Evolutionary conservation across 2,888 invertebrate species (phyloP), one percentile per base, ranked within the genome.

Genomic region (Herminia tarsipennalis): DNA sequence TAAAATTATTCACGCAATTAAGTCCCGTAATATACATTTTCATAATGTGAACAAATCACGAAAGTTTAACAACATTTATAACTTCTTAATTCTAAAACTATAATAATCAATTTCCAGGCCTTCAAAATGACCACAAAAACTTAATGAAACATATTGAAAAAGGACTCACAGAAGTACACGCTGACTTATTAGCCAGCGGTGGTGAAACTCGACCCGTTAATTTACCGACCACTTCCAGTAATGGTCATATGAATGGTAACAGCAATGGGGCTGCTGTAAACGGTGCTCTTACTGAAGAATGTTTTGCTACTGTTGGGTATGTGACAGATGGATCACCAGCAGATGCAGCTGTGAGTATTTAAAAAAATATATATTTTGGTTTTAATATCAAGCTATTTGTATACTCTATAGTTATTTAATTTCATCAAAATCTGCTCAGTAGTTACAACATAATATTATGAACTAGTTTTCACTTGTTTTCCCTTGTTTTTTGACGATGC

Each of bases 41-140:
- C n/a, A n/a, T n/a, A n/a, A n/a, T n/a, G n/a, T n/a, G n/a, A n/a
- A n/a, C n/a, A n/a, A n/a, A n/a, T n/a, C n/a, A n/a, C n/a, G n/a
- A n/a, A n/a, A n/a, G n/a, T n/a, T n/a, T n/a, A n/a, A n/a, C n/a
- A n/a, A n/a, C n/a, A n/a, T n/a, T n/a, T n/a, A n/a, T n/a, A n/a
- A n/a, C n/a, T n/a, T n/a, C n/a, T n/a, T n/a, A n/a, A n/a, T n/a
- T n/a, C n/a, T n/a, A n/a, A n/a, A n/a, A n/a, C n/a, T n/a, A n/a
- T n/a, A n/a, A n/a, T n/a, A n/a, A n/a, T n/a, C n/a, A n/a, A n/a
- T n/a, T 32, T 49, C n/a, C 70, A 97, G 97, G 95, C 78, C 91
- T 98, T 12, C 96, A 96, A 85, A 98, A 98, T 88, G 98, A 99
- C 83, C 95, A 97, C 75, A 97, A 96, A 79, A 92, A 88, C 1